Evolutionary conservation across 2,888 invertebrate genomes (phyloP), one percentile per base, ranked within the genome.

Genomic region (Epinotia bilunana): DNA sequence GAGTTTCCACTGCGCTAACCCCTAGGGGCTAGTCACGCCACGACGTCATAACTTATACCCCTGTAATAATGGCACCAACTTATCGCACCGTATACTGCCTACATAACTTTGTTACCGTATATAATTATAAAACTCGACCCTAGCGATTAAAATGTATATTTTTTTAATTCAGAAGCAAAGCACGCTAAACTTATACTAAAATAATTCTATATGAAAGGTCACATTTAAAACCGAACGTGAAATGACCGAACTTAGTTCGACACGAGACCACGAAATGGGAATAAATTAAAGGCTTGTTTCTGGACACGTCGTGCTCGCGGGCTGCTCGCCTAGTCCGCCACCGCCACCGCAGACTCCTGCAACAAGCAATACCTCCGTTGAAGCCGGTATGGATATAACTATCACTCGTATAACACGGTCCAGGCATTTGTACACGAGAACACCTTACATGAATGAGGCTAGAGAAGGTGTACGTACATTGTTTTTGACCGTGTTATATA

Each of bases 11-110:
- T 55, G 64, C 73, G 72, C 77, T 71, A 70, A 81, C 84, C 73
- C 85, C 85, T 83, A 87, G 86, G 87, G 89, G 89, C 83, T 82
- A 88, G 85, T 85, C 85, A 83, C 87, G 86, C 84, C 84, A 86
- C 87, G 83, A 88, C 88, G 63, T 85, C 87, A 86, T 82, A 91
- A 91, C 92, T 90, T 90, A 92, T 91, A 91, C 92, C 93, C 92
- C 93, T 93, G 93, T 93, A 94, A 92, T 92, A 93, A 94, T 94
- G 94, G 94, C 94, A 94, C 94, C 94, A 93, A 93, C 93, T 92
- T 91, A 92, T 91, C 94, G 94, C 94, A 94, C 94, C 94, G 93
- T 92, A 92, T 92, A 93, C 94, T 92, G 93, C 90, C 91, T 93
- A 93, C 91, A 91, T 92, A 93, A 93, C 92, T 93, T 93, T 90